Base-by-base conservation (phyloP, 2,888 invertebrate species). In the Heterodera filipjevi region DNA sequence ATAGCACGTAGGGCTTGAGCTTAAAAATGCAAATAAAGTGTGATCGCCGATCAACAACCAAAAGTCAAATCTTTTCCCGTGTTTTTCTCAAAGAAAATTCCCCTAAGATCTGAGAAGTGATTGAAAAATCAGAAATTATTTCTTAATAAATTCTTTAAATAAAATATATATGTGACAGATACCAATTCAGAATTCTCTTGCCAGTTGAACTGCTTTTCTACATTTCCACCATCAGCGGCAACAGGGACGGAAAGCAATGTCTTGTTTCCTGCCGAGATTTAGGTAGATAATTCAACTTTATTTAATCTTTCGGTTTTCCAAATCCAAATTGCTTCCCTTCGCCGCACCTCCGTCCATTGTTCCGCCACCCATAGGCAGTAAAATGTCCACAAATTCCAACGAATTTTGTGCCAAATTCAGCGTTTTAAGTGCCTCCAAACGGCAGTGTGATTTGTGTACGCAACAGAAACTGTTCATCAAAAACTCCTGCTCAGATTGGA, bases 371-470 rank as follows among this genome's bases (percentile, higher is more conserved):
- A 82, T 72, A 22, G 82, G 76, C 6, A 84, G 74, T 59, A 82
- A 77, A 22, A 82, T 49, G n/a, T 82, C 82, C 35, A 82, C 39
- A 32, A 49, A 39, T 46, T 59, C 33, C 59, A 82, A 68, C 53
- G 70, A 53, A 71, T 82, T 82, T 66, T 82, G 49, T 10, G 95
- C 93, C 76, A 98, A 90, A 80, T 96, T 92, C 83, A 96, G 90
- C 0, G 95, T 95, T 79, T 95, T 92, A 66, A 95, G 91, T 83
- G 93, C 93, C 86, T 94, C 94, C 59, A 96, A 92, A 32, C 94
- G 91, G 77, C 94, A 90, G 89, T 97, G 97, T 6, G 85, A 80
- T 33, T 90, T 88, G 80, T 90, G 90, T 1, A 79, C 81, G 82
- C 90, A 90, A 39, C 77, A 81, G 59, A n/a, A n/a, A n/a, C n/a